Evolutionary conservation across 2,888 invertebrate genomes (phyloP), one percentile per base, ranked within the genome.

Genomic region (Eulithis prunata): DNA sequence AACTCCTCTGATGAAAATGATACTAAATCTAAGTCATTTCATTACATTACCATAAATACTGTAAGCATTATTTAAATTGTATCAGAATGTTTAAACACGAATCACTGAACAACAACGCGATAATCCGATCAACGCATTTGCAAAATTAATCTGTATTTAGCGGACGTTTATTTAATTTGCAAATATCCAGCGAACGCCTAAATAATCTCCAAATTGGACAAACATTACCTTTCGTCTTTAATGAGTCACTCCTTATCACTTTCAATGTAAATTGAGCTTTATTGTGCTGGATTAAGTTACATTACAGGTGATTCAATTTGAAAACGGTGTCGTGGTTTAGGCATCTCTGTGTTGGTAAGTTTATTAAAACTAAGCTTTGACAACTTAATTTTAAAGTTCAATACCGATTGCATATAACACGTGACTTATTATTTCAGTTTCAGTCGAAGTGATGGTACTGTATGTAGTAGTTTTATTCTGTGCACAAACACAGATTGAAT

Each of bases 71-170:
- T 49, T 49, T 49, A 21, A 21, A 21, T 8, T n/a, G 47, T 47
- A 49, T 41, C 10, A 3, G 41, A 41, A 41, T 45, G 45, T 45
- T 7, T 32, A 49, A 46, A 14, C 47, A 43, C 52, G 14, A 57
- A 38, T 46, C 8, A 47, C 21, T 11, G 51, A 45, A 57, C 36
- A 47, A 49, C 53, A 46, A 10, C 41, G 41, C 4, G 43, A 43
- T 63, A 47, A 64, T 54, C 13, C 3, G 13, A 28, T 59, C n/a
- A 59, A 59, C 14, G 41, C 41, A 59, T 55, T 53, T 41, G 55
- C 56, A 52, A 64, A 45, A 64, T 64, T 54, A 59, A 59, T 49
- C 59, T 51, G 64, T 51, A 55, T 59, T 64, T 55, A 64, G 55
- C 49, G 12, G 14, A 41, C 36, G 28, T 21, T 43, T 43, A 43